Evolutionary conservation across 2,113 vertebrate species (phyloP).

Genomic region (Amia ocellicauda): DNA sequence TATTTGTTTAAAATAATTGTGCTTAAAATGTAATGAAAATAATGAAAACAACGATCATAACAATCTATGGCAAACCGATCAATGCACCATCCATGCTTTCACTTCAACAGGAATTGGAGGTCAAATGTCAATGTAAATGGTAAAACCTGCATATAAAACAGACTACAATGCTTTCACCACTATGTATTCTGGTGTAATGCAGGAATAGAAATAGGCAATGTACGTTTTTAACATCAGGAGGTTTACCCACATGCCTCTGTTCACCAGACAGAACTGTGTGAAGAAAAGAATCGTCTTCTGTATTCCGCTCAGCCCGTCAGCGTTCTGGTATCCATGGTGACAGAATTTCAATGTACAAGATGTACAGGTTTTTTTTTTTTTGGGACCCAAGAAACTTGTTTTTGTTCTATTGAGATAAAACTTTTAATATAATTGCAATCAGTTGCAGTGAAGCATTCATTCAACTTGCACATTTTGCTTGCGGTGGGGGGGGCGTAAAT

Average conservation of each 20-base stretch:
- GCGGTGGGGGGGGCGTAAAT: conserved; percentile 24
- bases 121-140: conserved; percentile 36
- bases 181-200: conserved; percentile 33
- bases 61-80: too few species aligned
- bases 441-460: neutral
- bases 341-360: conserved; percentile 15
- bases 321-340: conserved; percentile 25
- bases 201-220: conserved; percentile 38
- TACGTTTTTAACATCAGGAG: conserved; percentile 23
- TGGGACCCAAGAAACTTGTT: conserved; percentile 37
- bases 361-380: conserved; percentile 30
- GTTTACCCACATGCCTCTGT: conserved; percentile 13
- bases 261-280: neutral
- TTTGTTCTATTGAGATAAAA: conserved; percentile 24
- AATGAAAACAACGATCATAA: too few species aligned
- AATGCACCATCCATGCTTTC: neutral
- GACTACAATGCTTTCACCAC: conserved; percentile 51
- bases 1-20: too few species aligned
- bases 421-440: conserved; percentile 18
- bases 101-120: conserved; percentile 36
- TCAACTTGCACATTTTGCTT: conserved; percentile 15
- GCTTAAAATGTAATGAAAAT: too few species aligned
- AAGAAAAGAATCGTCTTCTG: conserved; percentile 8
- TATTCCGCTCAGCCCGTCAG: conserved; percentile 17
- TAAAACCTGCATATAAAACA: conserved; percentile 51